Base-by-base conservation (phyloP, 2,113 vertebrate species). In the Vulpes lagopus region DNA sequence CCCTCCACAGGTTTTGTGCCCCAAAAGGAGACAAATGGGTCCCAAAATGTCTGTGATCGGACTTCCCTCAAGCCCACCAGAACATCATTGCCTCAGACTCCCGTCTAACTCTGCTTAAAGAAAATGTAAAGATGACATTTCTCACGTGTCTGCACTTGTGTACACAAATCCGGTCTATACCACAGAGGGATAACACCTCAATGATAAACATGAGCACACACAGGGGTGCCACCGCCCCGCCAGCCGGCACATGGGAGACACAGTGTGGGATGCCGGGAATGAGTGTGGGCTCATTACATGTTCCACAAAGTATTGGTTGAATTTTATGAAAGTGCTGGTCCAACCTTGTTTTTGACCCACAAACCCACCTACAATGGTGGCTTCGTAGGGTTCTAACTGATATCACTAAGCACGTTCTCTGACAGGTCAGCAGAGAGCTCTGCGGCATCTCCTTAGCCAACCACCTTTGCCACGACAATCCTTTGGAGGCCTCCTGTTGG, bases 231-330 rank as follows among this genome's bases (percentile, higher is more conserved):
- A 0, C 5, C 27, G 3, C 22, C 15, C 3, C 8, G 8, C 22
- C 1, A 3, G 62, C 23, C 0, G 64, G 62, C 38, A 8, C 0
- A 7, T 0, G 0, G 55, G 17, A 9, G 35, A 16, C 30, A 22
- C n/a, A 1, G 59, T 0, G 1, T 22, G 15, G 16, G 16, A 0
- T 1, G 0, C 25, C 8, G 38, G 17, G 1, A 25, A 27, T 1
- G 57, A 74, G 22, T 1, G 1, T 2, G 14, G 49, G 2, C 15
- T 3, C 23, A 0, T n/a, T 14, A 0, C 8, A 4, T 0, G 2
- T 0, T 30, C 20, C 11, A 10, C 51, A 7, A 22, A 69, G 11
- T 4, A 16, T 7, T 3, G 14, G 53, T 4, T 17, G 35, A 8
- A 27, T n/a, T 32, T n/a, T 38, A 19, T 0, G 5, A 8, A 49